Percentiles rank a stretch among this genome's conserved stretches.
Evolutionary conservation across 2,888 invertebrate species (phyloP).

Genomic region (Furcula furcula): DNA sequence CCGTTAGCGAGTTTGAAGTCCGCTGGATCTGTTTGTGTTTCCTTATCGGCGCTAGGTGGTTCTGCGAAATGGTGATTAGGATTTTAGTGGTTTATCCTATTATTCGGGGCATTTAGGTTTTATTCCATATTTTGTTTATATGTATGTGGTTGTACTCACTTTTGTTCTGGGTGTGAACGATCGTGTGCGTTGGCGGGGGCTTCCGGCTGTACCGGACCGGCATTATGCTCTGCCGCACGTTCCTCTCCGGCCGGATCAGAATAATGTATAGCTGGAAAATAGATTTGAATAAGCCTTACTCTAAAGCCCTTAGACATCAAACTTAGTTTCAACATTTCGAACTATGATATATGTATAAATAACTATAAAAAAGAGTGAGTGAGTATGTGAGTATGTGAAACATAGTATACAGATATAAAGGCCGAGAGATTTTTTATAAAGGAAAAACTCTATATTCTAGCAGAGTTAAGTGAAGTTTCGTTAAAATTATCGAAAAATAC

Average conservation of each 20-base stretch:
- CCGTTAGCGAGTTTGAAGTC: constrained; percentile 63
- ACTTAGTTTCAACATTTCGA: too few species aligned
- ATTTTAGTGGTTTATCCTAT: neutral
- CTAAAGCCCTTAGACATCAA: too few species aligned
- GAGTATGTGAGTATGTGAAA: too few species aligned
- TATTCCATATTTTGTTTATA: neutral
- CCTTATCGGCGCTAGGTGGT: constrained; percentile 53
- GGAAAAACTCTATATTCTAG: too few species aligned
- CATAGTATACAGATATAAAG: too few species aligned
- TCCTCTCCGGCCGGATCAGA: constrained; percentile 92
- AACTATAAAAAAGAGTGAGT: too few species aligned
- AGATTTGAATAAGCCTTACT: too few species aligned
- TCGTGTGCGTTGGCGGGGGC: constrained; percentile 52
- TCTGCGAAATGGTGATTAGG: constrained; percentile 39
- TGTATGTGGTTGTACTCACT: constrained; percentile 38
- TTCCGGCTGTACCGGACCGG: constrained; percentile 81
- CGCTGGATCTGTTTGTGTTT: constrained; percentile 63
- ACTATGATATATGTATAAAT: too few species aligned
- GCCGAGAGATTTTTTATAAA: too few species aligned
- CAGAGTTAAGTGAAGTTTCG: too few species aligned
- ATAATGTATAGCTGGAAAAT: constrained; percentile 92
- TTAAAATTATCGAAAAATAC: too few species aligned
- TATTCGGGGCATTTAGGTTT: too few species aligned
- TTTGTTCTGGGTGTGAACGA: constrained; percentile 61
- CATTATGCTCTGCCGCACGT: constrained; percentile 94